Evolutionary conservation across 2,797 vertebrate genomes (phyloP).

Genomic region (Rhinogobio ventralis): DNA sequence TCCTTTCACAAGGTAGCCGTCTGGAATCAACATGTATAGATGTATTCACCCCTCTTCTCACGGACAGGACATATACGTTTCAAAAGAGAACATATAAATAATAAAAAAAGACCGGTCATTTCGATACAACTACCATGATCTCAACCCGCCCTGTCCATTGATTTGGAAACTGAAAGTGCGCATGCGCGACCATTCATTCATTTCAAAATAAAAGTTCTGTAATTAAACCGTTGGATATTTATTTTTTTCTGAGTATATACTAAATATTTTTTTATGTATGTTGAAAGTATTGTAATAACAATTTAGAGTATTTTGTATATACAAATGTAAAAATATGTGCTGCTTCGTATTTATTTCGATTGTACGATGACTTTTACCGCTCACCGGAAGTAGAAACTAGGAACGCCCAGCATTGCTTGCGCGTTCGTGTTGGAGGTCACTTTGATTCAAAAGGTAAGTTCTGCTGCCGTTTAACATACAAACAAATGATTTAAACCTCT

Average conservation of each 20-base stretch:
- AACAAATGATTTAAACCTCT: too few relatives aligned
- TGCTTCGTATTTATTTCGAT: not conserved
- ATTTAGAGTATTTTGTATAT: not conserved
- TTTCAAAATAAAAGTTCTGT: conserved; percentile 22
- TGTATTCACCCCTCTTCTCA: not conserved
- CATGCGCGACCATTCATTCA: not conserved
- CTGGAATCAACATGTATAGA: not conserved
- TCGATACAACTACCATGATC: not conserved
- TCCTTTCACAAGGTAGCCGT: not conserved
- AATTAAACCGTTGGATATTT: not conserved
- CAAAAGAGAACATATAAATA: not conserved
- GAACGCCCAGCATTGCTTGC: not conserved
- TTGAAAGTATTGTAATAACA: not conserved
- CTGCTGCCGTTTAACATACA: not conserved
- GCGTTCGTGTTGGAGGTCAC: conserved; percentile 24
- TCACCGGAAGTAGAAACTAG: not conserved
- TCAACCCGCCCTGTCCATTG: not conserved
- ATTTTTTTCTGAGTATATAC: too few relatives aligned
- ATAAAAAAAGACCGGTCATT: not conserved
- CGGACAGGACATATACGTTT: too few relatives aligned
- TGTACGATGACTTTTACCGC: not conserved
- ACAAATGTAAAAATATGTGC: not conserved
- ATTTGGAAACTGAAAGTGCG: conserved; percentile 22
- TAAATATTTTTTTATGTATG: too few relatives aligned
- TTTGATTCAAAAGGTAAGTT: conserved; percentile 3